Base-by-base conservation (phyloP, 2,113 vertebrate genomes). In the Lepisosteus oculatus region DNA sequence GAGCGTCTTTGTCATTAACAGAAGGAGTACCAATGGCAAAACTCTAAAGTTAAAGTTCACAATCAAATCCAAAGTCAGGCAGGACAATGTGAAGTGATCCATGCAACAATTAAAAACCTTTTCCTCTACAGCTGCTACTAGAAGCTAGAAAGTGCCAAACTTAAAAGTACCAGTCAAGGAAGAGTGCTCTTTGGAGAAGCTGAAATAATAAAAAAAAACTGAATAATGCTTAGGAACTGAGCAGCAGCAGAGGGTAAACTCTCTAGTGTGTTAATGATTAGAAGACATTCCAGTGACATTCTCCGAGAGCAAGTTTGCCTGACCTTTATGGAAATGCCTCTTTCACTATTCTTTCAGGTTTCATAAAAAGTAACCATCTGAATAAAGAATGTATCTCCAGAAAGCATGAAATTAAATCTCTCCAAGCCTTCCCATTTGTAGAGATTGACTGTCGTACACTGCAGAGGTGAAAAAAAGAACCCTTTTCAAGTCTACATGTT, bases 301-400 rank as follows among this genome's bases (percentile, higher is more conserved):
- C 72, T 79, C 75, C 74, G 44, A 13, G 67, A 6, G 44, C 29
- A 3, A 72, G 12, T 51, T 41, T 45, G 41, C 0, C 12, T 29
- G 0, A 45, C 68, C 54, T 76, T 84, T 69, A 65, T n/a, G 43
- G n/a, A 1, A 14, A 61, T 68, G 12, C 43, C 4, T 13, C 57
- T n/a, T 14, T 59, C 57, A n/a, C 1, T 59, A 59, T 83, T 77
- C 12, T 29, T 54, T 79, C 63, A 77, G 69, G 70, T 42, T 82
- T 76, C 69, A 59, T 17, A 57, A 72, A 68, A 71, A 13, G 69
- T 74, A 56, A 13, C 3, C 3, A 2, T 43, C 43, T 61, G 41
- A 17, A 70, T 8, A 67, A 67, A 17, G 73, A 42, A 66, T 69
- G 2, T 2, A 62, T 2, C 51, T 72, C 62, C 15, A 69, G 3